Evolutionary conservation across 2,113 vertebrate species (phyloP), one percentile per base, ranked within the genome.

Genomic region (Hippocampus guttulatus): DNA sequence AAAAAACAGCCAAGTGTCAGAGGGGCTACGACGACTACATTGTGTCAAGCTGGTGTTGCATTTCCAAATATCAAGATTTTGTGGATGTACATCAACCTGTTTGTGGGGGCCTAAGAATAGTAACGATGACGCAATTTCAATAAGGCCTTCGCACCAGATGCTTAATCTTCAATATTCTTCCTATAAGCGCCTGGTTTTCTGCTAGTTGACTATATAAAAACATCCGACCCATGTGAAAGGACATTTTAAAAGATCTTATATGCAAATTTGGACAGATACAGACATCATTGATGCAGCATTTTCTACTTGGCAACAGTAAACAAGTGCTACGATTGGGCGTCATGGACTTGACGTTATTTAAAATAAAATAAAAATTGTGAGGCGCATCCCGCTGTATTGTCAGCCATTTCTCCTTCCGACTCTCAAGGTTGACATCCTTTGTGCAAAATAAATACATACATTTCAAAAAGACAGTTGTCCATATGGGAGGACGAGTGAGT

Each of bases 241-340:
- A 58, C n/a, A 27, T 27, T 2, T 52, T 21, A 5, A 52, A 52
- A 52, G n/a, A 52, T 52, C 51, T 33, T 3, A 21, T 8, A 14
- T 25, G 11, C 25, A 27, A 14, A 60, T 27, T 27, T 7, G 57
- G 57, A 60, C 14, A 16, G 25, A 30, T 15, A 30, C 10, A 38
- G 25, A 30, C 25, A 15, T 60, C 14, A 60, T 16, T 20, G 16
- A 61, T 61, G 58, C 58, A 61, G 27, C 58, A 61, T 61, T 61
- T 61, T 30, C 27, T 61, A 61, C 58, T 30, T 33, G 58, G 58
- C 58, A 61, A 30, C 58, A 61, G 58, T 55, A 55, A 55, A 55
- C 52, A 55, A 45, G 21, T 33, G 1, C 30, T 16, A 25, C 57
- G 2, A 5, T 3, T 25, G 58, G 5, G 16, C 58, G 27, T 61